Evolutionary conservation across 1,140 invertebrate genomes (phyloP).

Genomic region (Drosophila pruinosa): DNA sequence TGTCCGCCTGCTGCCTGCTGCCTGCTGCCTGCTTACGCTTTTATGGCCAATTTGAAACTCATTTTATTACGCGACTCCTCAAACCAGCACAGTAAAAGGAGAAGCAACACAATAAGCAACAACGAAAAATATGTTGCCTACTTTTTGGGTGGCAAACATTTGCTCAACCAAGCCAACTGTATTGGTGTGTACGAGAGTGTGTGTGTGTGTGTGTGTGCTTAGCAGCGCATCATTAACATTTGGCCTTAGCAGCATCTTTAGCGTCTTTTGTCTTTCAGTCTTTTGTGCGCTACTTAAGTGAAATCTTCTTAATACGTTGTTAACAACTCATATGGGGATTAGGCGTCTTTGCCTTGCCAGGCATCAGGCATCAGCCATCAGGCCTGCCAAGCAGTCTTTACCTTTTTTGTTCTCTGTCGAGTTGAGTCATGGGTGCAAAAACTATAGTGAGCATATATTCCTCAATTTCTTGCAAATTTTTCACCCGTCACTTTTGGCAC

Average conservation of each 20-base stretch:
- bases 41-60: constrained; percentile 73
- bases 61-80: constrained; percentile 53
- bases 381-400: neutral
- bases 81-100: neutral
- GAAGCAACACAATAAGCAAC: constrained; percentile 10
- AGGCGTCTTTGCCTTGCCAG: neutral
- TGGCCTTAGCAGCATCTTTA: constrained; percentile 22
- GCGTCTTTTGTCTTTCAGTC: constrained; percentile 32
- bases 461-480: constrained; percentile 21
- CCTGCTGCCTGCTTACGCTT: constrained; percentile 40
- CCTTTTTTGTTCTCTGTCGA: neutral
- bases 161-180: neutral
- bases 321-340: constrained; percentile 69
- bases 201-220: constrained; percentile 15
- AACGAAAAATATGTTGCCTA: constrained; percentile 51
- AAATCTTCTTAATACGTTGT: constrained; percentile 74
- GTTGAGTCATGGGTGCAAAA: constrained; percentile 10
- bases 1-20: constrained; percentile 9
- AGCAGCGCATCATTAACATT: constrained; percentile 59
- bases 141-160: constrained; percentile 50
- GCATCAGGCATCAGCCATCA: neutral
- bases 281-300: constrained; percentile 55
- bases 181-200: neutral
- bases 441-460: constrained; percentile 17
- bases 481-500: constrained; percentile 30